A percentile compares a stretch with the other conserved stretches of the same genome.
Evolutionary conservation across 2,888 invertebrate species (phyloP).

Genomic region (Nesidiocoris tenuis): DNA sequence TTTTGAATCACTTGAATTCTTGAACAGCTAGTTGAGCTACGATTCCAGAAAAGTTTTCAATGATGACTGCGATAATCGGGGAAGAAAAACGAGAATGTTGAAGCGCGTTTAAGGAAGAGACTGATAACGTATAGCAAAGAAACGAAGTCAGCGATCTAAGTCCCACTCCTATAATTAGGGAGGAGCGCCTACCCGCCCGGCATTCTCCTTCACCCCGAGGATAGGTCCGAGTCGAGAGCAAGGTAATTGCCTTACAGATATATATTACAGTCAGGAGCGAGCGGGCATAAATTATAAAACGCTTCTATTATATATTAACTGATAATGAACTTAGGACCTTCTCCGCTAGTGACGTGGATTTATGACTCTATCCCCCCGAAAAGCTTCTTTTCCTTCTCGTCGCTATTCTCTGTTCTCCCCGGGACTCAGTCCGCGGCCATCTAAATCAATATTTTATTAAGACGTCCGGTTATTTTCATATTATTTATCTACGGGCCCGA

Average conservation of each 20-base stretch:
- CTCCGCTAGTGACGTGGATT: slow-evolving; percentile 37
- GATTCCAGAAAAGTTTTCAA: too few relatives aligned
- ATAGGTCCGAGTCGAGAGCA: slow-evolving; percentile 3
- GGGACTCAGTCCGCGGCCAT: slow-evolving; percentile 38
- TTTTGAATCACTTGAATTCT: too few relatives aligned
- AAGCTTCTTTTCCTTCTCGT: background rate
- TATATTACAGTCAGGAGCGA: slow-evolving; percentile 47
- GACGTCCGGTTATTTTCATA: slow-evolving; percentile 43
- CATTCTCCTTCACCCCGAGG: slow-evolving; percentile 8
- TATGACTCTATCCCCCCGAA: slow-evolving; percentile 46
- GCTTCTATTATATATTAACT: slow-evolving; percentile 49
- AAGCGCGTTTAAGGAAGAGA: too few relatives aligned
- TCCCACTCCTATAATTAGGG: slow-evolving; percentile 43
- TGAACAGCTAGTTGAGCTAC: too few relatives aligned
- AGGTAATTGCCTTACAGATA: slow-evolving; percentile 46
- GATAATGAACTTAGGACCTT: slow-evolving; percentile 47
- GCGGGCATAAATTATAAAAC: slow-evolving; percentile 47
- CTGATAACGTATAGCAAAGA: too few relatives aligned
- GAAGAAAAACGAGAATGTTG: too few relatives aligned
- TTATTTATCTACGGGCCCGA: slow-evolving; percentile 32
- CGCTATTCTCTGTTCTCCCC: background rate
- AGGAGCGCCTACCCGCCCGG: slow-evolving; percentile 28
- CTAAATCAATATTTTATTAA: slow-evolving; percentile 47
- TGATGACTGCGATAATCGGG: too few relatives aligned
- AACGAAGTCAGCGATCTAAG: background rate